Evolutionary conservation across 2,113 vertebrate genomes (phyloP), one percentile per base, ranked within the genome.

Genomic region (Electrona antarctica): DNA sequence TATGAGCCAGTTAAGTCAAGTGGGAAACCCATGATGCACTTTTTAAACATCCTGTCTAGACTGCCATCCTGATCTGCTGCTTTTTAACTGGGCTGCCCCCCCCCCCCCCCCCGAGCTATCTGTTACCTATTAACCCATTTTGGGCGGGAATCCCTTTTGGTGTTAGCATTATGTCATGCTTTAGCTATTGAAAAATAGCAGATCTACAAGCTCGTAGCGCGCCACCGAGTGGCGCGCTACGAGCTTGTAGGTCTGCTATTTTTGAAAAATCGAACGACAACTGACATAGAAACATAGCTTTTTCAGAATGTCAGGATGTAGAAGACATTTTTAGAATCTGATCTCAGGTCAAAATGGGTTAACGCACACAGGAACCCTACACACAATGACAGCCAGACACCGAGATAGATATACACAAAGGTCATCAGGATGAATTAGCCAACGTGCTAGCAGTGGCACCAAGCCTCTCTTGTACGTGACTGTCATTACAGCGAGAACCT

Each of bases 41-140:
- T 81, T 81, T 74, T 28, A 69, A 68, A 70, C 75, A 79, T 86
- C 85, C 79, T 80, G 85, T 88, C 84, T 84, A 88, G 85, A 87
- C 82, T 49, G 57, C 67, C 60, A 69, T 45, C 45, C 58, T 74
- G 29, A 73, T 52, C 57, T 54, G 67, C 41, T 74, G 14, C 66
- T 73, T 71, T 21, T 67, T 60, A 56, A 56, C 59, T 41, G 9
- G 11, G 51, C 63, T 47, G 6, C 60, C 75, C 21, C 21, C 21
- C 21, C 21, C 21, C 67, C 41, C 15, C 21, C 21, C 21, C 67
- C 41, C 15, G 28, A 45, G 49, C 78, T 85, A 78, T 85, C 77
- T 74, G 74, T 77, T 79, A 81, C 54, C 55, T 57, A 79, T 84
- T 81, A 79, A 74, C 78, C 47, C 72, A n/a, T n/a, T n/a, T n/a